Base-by-base conservation (phyloP, 2,888 invertebrate genomes). In the Nemoura dubitans region DNA sequence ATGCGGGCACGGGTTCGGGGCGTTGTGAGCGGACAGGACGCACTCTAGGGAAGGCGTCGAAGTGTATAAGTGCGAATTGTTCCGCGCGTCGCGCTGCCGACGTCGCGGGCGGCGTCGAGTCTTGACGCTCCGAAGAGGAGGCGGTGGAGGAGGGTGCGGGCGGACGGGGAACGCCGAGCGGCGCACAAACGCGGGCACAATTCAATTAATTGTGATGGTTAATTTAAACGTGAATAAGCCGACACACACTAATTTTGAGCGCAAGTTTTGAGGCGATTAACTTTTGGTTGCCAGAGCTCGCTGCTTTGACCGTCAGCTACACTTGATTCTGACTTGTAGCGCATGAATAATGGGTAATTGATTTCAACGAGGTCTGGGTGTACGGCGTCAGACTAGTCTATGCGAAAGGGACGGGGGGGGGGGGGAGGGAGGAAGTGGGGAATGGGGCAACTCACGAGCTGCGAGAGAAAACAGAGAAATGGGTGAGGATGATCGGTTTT, bases 61-160 rank as follows among this genome's bases (percentile, higher is more conserved):
- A 36, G 42, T 3, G 16, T 59, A 59, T 21, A 14, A 59, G 59
- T 1, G 59, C 59, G 59, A 16, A 7, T 59, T 59, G 59, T 59
- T 7, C 21, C 59, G 21, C 29, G 82, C 82, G 28, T 21, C 59
- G 21, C 29, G 82, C 82, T n/a, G 27, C 30, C 25, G 82, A 82
- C 29, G 82, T 30, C 10, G 78, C 28, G 28, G 80, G 80, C 25
- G 80, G 80, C 25, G 80, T n/a, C 76, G 76, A 21, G 27, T 82
- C 36, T 82, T 29, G 25, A 82, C 82, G 82, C 28, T 5, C 27
- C n/a, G 25, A 3, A 14, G 80, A 29, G 14, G 80, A 29, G 80
- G 80, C 80, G 25, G 14, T 80, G 80, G 80, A 29, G 80, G 16
- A 10, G 80, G 7, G 0, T 14, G 25, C 21, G 7, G 25, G n/a